phyloP scores from a whole-genome alignment of 1,140 invertebrate genomes.

The Zaprionus nigranus region DNA sequence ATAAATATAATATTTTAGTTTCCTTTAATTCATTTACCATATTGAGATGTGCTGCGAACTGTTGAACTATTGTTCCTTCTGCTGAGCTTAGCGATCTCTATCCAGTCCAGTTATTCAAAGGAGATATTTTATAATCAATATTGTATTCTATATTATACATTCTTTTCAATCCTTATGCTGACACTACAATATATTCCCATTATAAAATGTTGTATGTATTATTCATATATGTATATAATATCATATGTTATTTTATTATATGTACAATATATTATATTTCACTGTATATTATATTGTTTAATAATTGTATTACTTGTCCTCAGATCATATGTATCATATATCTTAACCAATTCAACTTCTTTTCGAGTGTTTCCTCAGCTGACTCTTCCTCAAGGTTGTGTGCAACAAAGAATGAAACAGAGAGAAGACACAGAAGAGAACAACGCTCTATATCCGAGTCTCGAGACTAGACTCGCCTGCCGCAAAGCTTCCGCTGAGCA shows the following conservation, averaged over 20 bases:
- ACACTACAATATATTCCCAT: no score
- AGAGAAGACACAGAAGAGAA: not conserved
- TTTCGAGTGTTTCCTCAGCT: not conserved
- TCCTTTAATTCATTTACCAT: no score
- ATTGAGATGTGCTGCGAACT: no score
- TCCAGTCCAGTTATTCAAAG: no score
- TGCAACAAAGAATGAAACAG: not conserved
- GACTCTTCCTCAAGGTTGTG: slow-evolving; percentile 6
- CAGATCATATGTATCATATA: not conserved
- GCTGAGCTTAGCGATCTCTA: no score
- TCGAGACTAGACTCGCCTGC: not conserved
- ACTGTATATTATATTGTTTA: not conserved
- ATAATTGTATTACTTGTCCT: not conserved
- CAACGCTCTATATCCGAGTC: not conserved
- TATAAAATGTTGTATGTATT: no score
- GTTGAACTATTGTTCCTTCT: no score
- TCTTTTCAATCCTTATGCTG: no score
- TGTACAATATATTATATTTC: not conserved
- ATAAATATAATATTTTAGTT: no score
- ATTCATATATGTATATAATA: no score
- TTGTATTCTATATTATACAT: no score
- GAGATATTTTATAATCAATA: no score
- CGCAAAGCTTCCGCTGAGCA: not conserved
- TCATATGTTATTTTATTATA: not conserved
- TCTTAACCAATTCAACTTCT: not conserved